Percentiles rank a stretch among this genome's conserved stretches.
phyloP scores from a whole-genome alignment of 2,888 invertebrate genomes.

The Blastobasis lacticolella region DNA sequence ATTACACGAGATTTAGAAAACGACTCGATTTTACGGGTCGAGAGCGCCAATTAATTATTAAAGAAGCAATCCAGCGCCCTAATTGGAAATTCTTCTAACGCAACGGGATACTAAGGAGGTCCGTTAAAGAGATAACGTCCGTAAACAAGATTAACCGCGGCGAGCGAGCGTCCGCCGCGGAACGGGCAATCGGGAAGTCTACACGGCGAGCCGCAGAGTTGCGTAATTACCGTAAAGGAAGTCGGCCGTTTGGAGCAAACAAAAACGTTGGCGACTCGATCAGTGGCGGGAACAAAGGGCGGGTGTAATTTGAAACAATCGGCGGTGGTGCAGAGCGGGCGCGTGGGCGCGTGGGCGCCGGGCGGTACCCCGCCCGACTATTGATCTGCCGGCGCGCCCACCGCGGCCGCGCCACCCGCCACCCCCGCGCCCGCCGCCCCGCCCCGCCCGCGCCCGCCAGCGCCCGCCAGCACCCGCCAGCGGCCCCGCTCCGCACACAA shows the following conservation, averaged over 20 bases:
- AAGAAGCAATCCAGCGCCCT: neutral
- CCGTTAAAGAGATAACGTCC: constrained; percentile 16
- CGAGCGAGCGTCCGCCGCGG: constrained; percentile 12
- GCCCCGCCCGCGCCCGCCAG: constrained; percentile 21
- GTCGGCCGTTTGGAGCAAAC: constrained; percentile 65
- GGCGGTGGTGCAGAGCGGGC: constrained; percentile 30
- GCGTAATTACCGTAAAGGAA: constrained; percentile 71
- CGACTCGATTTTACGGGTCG: neutral
- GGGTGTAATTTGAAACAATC: constrained; percentile 73
- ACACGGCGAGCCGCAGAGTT: constrained; percentile 54
- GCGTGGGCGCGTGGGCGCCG: constrained; percentile 26
- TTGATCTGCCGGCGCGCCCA: constrained; percentile 64
- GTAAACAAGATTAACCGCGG: constrained; percentile 39
- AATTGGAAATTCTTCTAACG: neutral
- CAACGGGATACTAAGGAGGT: constrained; percentile 3
- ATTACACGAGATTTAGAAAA: constrained; percentile 12
- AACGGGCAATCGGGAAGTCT: constrained; percentile 45
- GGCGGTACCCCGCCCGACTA: constrained; percentile 52
- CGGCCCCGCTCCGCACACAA: constrained; percentile 34
- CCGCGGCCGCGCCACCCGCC: constrained; percentile 18
- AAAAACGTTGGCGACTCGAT: constrained; percentile 68
- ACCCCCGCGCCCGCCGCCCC: constrained; percentile 22
- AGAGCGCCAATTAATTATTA: neutral
- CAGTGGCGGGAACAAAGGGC: constrained; percentile 69
- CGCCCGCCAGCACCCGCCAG: constrained; percentile 17